Evolutionary conservation across 2,113 vertebrate species (phyloP).

Genomic region (Emydocephalus ijimae): DNA sequence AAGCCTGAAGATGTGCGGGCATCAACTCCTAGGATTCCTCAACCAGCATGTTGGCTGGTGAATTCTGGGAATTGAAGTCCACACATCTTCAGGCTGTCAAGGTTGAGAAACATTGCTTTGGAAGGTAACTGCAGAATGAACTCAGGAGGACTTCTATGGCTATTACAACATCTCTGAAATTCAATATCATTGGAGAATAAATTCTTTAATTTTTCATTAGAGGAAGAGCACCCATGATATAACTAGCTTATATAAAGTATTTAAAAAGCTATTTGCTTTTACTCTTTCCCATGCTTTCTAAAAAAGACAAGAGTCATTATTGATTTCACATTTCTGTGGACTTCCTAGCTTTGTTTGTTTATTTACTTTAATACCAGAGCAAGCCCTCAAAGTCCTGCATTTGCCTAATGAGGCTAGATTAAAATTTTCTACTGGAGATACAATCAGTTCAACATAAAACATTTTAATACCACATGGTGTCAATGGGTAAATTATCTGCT

Average conservation of each 20-base stretch:
- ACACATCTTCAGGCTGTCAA: no score
- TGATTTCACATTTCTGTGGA: neutral
- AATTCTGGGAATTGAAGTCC: no score
- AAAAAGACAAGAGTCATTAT: neutral
- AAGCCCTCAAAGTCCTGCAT: neutral
- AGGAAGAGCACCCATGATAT: neutral
- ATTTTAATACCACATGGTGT: neutral
- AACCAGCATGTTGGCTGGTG: no score
- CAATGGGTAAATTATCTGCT: no score
- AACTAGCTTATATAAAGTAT: neutral
- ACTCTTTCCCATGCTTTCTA: neutral
- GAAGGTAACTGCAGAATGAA: neutral
- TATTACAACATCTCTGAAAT: neutral
- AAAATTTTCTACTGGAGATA: neutral
- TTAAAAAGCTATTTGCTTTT: neutral
- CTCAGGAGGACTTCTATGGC: neutral
- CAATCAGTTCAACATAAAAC: neutral
- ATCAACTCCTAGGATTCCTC: no score
- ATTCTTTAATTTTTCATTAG: neutral
- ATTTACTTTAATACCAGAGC: neutral
- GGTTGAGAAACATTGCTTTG: no score
- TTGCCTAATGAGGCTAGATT: neutral
- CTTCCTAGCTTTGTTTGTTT: neutral
- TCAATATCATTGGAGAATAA: neutral
- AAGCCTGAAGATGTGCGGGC: no score